These are phyloP conservation scores for Oxyruncus cristatus DNA, from an alignment of 2,113 vertebrate genomes.

Conservation along the genomic window DNA sequence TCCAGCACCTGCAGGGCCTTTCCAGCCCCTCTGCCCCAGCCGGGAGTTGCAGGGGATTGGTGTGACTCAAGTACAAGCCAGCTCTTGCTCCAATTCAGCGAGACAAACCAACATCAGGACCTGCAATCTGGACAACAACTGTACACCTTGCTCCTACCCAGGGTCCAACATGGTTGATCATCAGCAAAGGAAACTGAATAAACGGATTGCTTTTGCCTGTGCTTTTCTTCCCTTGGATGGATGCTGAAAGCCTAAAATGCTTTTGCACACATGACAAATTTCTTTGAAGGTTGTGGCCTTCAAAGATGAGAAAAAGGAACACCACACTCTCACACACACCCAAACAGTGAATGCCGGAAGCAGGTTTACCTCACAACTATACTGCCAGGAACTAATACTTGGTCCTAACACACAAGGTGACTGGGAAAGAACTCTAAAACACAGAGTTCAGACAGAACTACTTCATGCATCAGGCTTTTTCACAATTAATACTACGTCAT, in stretches of 20 bases:
- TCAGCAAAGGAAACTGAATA: background rate
- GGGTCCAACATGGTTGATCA: fast-evolving
- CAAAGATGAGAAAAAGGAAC: background rate
- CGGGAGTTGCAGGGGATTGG: background rate
- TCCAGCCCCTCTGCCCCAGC: background rate
- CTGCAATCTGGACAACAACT: background rate
- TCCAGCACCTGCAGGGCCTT: no score
- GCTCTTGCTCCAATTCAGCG: background rate
- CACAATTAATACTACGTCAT: background rate
- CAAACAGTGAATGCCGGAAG: fast-evolving
- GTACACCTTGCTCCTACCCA: background rate
- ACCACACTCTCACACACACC: fast-evolving
- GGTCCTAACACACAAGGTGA: background rate
- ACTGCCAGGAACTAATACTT: background rate
- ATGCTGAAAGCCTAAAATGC: background rate
- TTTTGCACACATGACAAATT: background rate
- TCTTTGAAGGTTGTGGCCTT: background rate
- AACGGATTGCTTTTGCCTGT: background rate
- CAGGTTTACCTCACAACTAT: background rate
- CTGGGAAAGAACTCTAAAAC: background rate
- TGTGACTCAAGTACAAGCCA: background rate
- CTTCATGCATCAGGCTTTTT: background rate
- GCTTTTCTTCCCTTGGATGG: background rate
- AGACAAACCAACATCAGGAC: background rate
- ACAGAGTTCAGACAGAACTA: background rate